Percentiles rank a stretch among this genome's conserved stretches.
These are phyloP conservation scores for Nansenia antarctica DNA, from an alignment of 2,113 vertebrate genomes.

Conservation along the genomic window DNA sequence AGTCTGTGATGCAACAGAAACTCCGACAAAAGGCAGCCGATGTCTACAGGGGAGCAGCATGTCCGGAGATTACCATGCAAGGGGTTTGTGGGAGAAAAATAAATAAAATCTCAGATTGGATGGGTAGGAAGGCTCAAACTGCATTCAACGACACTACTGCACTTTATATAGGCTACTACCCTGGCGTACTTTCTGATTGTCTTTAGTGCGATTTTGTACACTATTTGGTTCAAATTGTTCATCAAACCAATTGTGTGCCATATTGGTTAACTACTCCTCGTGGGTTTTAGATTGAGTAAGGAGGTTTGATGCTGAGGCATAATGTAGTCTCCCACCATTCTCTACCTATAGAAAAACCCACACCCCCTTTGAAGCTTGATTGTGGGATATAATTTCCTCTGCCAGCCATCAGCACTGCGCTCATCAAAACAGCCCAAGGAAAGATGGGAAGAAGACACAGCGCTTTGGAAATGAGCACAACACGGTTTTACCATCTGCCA, in stretches of 20 bases:
- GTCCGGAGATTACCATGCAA: constrained; percentile 16
- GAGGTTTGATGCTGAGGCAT: constrained; percentile 1
- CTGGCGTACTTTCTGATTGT: background rate
- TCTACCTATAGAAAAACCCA: background rate
- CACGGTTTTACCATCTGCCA: constrained; percentile 30
- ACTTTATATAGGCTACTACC: too few relatives aligned
- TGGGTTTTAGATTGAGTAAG: background rate
- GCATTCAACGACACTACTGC: background rate
- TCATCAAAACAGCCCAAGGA: constrained; percentile 29
- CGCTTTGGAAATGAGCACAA: constrained; percentile 23
- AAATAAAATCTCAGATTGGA: constrained; percentile 6
- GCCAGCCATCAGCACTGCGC: background rate
- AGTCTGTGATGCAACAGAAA: constrained; percentile 45
- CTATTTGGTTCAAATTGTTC: background rate
- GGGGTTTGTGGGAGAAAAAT: background rate
- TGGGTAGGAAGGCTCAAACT: background rate
- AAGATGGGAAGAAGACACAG: background rate
- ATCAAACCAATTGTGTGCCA: background rate
- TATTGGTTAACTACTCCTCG: background rate
- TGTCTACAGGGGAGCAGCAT: constrained; percentile 28
- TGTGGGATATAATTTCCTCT: constrained; percentile 5
- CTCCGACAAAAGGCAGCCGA: constrained; percentile 28
- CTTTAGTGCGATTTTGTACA: background rate
- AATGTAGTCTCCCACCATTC: background rate
- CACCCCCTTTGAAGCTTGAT: constrained; percentile 2